Base-by-base conservation (phyloP, 2,113 vertebrate genomes). In the Psittacula cyanocephala region DNA sequence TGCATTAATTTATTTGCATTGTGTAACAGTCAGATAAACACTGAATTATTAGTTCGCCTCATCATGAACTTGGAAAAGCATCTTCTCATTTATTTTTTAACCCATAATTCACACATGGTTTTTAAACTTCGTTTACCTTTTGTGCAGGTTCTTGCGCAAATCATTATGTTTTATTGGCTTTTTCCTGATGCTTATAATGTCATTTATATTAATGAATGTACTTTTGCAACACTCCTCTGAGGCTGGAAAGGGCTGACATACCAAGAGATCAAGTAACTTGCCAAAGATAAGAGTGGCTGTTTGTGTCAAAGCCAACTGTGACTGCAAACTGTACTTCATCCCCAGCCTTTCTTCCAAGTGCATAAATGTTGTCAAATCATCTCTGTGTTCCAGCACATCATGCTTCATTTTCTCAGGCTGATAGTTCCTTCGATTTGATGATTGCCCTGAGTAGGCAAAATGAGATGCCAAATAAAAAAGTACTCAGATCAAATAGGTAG, bases 151-250 rank as follows among this genome's bases (percentile, higher is more conserved):
- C 37, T 64, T 74, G 15, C 2, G 2, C 27, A 75, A 70, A 78
- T 19, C 35, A 27, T 69, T 46, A 11, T 47, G 14, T 35, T 72
- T 93, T 71, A 27, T 63, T 88, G 53, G 10, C n/a, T 91, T 86
- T 91, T 95, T 53, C 64, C 39, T 82, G 7, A 57, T 86, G 37
- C 12, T 89, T 87, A 46, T 92, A 62, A 65, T 62, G 12, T 47
- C 11, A 62, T 80, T 86, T 82, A 41, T 91, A 59, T 86, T 93
- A 96, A 85, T 91, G 70, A 93, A 88, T 77, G 70, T 95, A 93
- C 75, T 84, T 93, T 37, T 77, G 59, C 71, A 89, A 28, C 13
- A 29, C 19, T 76, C 1, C 0, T 76, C 25, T 78, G 75, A 81
- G 41, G 55, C 43, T 74, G 75, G 23, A 74, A 90, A 89, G 50